A percentile compares a stretch with the other conserved stretches of the same genome.
Conservation (phyloP, 2,113 vertebrate species). For the Semicossyphus pulcher region DNA sequence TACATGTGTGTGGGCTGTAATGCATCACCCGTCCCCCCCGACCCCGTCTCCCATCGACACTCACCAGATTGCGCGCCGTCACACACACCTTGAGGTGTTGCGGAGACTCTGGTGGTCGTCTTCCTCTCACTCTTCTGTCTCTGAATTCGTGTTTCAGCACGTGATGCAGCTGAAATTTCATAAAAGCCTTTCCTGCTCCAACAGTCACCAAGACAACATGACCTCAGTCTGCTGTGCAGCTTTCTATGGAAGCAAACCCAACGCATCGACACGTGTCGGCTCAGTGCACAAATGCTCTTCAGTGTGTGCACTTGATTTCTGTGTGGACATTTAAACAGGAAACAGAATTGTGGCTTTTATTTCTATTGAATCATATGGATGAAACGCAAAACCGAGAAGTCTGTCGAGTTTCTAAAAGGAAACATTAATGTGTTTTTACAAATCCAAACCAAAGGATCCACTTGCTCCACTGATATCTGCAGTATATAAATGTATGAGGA, state of each 20-base stretch:
- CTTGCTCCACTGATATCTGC: no score
- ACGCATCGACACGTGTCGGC: background rate
- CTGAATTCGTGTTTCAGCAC: background rate
- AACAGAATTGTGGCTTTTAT: no score
- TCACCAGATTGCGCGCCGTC: background rate
- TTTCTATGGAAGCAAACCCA: background rate
- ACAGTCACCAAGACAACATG: conserved; percentile 27
- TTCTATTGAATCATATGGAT: no score
- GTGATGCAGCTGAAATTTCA: background rate
- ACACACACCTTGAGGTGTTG: background rate
- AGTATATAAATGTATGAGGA: no score
- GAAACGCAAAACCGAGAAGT: no score
- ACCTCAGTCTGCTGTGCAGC: background rate
- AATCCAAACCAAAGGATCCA: no score
- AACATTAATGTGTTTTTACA: no score
- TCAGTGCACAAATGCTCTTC: background rate
- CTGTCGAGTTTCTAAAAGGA: no score
- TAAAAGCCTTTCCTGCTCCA: background rate
- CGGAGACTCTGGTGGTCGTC: background rate
- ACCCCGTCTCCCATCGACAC: background rate
- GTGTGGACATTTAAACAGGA: no score
- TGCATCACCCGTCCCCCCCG: background rate
- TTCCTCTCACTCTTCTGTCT: conserved; percentile 1
- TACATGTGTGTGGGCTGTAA: background rate
- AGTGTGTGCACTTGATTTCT: no score